Conservation (phyloP, 2,888 invertebrate genomes). For the Lochmaea capreae region DNA sequence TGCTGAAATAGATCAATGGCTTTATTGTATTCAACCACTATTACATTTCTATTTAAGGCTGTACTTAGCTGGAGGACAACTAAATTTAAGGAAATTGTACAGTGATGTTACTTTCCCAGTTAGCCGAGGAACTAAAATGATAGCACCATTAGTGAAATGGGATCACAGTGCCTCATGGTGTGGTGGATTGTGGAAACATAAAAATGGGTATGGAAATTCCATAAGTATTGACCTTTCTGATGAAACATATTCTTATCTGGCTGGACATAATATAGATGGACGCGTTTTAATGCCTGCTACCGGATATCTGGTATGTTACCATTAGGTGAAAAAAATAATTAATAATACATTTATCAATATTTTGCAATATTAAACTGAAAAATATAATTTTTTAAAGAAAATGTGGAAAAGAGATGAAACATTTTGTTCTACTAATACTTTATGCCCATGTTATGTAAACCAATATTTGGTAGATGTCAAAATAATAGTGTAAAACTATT, state of each 20-base stretch:
- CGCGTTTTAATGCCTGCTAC: constrained; percentile 70
- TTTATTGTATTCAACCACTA: too few relatives aligned
- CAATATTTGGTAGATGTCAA: too few relatives aligned
- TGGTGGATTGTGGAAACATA: not conserved
- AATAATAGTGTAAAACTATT: too few relatives aligned
- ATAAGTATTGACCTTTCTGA: not conserved
- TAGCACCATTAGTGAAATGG: constrained; percentile 87
- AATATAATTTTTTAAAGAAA: too few relatives aligned
- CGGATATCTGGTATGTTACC: constrained; percentile 59
- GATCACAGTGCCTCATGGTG: constrained; percentile 70
- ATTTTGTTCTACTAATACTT: too few relatives aligned
- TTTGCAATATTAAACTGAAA: too few relatives aligned
- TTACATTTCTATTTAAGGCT: constrained; percentile 66
- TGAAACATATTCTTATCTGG: constrained; percentile 70
- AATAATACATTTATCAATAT: too few relatives aligned
- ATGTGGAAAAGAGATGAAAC: too few relatives aligned
- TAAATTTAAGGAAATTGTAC: constrained; percentile 79
- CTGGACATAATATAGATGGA: constrained; percentile 83
- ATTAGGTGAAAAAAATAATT: too few relatives aligned
- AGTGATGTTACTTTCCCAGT: constrained; percentile 80
- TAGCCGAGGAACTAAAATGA: constrained; percentile 83
- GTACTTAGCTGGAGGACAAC: constrained; percentile 80
- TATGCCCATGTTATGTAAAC: too few relatives aligned
- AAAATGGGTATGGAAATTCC: not conserved
- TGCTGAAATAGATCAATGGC: too few relatives aligned